A percentile compares a stretch with the other conserved stretches of the same genome.
Conservation (phyloP, 2,113 vertebrate genomes). For the Todiramphus chloris region DNA sequence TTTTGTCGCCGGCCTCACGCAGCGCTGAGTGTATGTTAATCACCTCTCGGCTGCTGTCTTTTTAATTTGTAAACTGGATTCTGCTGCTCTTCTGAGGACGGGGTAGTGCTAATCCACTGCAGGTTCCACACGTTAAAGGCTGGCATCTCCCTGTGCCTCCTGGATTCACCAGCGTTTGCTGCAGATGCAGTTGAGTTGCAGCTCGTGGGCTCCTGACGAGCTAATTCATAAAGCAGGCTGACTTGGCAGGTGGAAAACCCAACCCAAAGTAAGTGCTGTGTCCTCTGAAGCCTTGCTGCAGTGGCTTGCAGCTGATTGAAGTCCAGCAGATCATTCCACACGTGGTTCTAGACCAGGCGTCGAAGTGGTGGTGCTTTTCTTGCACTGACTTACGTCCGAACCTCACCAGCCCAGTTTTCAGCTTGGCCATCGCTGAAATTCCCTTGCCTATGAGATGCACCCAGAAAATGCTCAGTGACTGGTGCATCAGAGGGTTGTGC, state of each 20-base stretch:
- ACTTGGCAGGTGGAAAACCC: neutral
- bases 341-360: accelerated
- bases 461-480: neutral
- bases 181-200: neutral
- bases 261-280: accelerated
- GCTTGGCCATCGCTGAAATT: accelerated
- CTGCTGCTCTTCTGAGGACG: neutral
- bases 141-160: accelerated
- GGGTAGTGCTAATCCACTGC: neutral
- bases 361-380: neutral
- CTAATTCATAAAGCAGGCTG: neutral
- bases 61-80: neutral
- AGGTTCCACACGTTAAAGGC: neutral
- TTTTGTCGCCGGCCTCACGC: neutral
- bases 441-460: neutral
- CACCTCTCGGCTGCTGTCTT: neutral
- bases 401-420: neutral
- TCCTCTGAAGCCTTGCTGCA: neutral
- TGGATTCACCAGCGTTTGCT: neutral
- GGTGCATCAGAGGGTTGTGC: neutral
- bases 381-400: neutral
- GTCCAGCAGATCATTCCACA: neutral
- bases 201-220: neutral
- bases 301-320: neutral
- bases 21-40: neutral